Evolutionary conservation across 1,140 invertebrate species (phyloP).

Genomic region (Teleopsis dalmanni): DNA sequence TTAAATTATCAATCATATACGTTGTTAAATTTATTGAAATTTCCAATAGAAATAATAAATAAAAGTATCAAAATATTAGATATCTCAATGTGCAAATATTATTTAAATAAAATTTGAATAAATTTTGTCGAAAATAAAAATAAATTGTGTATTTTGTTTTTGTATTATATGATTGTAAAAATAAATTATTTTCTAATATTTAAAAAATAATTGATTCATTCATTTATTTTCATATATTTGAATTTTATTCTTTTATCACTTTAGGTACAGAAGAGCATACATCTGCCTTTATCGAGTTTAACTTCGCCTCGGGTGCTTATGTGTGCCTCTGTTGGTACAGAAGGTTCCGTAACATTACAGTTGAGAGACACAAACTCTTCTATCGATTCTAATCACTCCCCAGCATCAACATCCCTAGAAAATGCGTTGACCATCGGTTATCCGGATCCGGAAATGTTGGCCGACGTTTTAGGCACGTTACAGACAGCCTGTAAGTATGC

Average conservation of each 20-base stretch:
- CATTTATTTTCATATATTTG: not conserved
- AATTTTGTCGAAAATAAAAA: too few relatives aligned
- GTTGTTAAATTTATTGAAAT: too few relatives aligned
- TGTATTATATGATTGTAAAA: too few relatives aligned
- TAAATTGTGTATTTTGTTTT: too few relatives aligned
- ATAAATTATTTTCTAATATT: too few relatives aligned
- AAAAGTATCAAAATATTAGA: too few relatives aligned
- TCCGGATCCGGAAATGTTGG: slow-evolving; percentile 50
- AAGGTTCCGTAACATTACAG: slow-evolving; percentile 48
- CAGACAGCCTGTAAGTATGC: slow-evolving; percentile 42
- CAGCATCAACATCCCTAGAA: slow-evolving; percentile 38
- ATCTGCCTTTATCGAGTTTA: slow-evolving; percentile 47
- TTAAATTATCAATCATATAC: too few relatives aligned
- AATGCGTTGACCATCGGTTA: slow-evolving; percentile 49
- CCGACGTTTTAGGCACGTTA: slow-evolving; percentile 43
- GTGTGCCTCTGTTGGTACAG: slow-evolving; percentile 52
- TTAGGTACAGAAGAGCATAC: slow-evolving; percentile 42
- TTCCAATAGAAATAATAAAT: too few relatives aligned
- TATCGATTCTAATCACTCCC: slow-evolving; percentile 29
- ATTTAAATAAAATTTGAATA: too few relatives aligned
- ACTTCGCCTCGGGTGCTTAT: slow-evolving; percentile 50
- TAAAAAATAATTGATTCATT: not conserved
- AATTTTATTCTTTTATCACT: slow-evolving; percentile 4
- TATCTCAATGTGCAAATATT: too few relatives aligned
- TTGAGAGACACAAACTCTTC: slow-evolving; percentile 48